Percentiles rank a stretch among this genome's conserved stretches.
Conservation (phyloP, 2,888 invertebrate genomes). For the Chouioia cunea region DNA sequence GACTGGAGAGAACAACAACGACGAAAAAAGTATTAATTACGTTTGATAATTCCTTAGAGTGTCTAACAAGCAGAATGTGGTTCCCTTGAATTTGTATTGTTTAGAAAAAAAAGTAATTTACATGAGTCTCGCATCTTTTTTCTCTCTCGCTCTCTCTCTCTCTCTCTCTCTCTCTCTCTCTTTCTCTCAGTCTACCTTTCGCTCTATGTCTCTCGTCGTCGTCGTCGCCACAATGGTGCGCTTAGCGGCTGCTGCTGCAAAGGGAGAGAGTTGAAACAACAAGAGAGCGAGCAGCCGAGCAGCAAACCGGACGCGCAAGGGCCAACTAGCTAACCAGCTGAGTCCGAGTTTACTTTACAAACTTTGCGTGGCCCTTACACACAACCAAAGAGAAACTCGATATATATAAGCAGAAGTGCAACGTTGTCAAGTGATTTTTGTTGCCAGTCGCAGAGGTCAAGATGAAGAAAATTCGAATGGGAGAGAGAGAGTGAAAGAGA, state of each 20-base stretch:
- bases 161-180: not conserved
- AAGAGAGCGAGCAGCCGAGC: slow-evolving; percentile 54
- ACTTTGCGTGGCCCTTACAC: slow-evolving; percentile 51
- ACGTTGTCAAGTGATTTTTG: no score
- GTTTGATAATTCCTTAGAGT: slow-evolving; percentile 17
- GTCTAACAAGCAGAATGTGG: not conserved
- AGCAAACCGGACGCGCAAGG: slow-evolving; percentile 49
- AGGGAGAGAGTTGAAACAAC: slow-evolving; percentile 58
- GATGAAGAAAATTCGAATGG: no score
- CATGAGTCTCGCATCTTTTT: slow-evolving; percentile 52
- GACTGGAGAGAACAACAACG: no score
- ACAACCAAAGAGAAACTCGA: no score
- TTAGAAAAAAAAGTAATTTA: slow-evolving; percentile 56
- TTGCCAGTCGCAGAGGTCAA: no score
- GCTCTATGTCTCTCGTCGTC: not conserved
- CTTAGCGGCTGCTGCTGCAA: slow-evolving; percentile 25
- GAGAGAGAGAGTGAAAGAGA: no score
- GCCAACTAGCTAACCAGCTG: slow-evolving; percentile 50
- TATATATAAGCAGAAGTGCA: no score
- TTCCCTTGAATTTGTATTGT: slow-evolving; percentile 51
- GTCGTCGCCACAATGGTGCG: slow-evolving; percentile 20
- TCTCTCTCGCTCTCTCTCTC: slow-evolving; percentile 32
- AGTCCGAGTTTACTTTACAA: slow-evolving; percentile 62
- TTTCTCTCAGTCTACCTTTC: slow-evolving; percentile 5
- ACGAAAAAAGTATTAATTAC: slow-evolving; percentile 54